Base-by-base conservation (phyloP, 92 coral and sea anemone species). In the Metridium senile region DNA sequence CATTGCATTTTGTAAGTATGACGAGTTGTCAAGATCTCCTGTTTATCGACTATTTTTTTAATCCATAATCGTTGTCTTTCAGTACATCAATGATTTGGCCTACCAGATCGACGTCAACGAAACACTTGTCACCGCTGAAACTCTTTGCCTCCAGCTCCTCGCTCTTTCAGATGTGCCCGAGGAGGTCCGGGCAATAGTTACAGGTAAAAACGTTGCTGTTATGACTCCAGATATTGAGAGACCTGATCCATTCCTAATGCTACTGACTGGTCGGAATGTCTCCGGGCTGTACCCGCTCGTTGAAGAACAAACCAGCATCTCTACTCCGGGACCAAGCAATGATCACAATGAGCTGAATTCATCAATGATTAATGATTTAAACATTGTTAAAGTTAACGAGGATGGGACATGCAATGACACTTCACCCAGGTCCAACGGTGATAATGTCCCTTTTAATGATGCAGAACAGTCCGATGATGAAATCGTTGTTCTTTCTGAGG, bases 61-160 rank as follows among this genome's bases (percentile, higher is more conserved):
- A 29, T 11, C 26, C 9, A 1, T 47, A n/a, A 11, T 52, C 30
- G 11, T 54, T 33, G 18, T 33, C 33, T 68, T 56, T 64, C 79
- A 95, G 99, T 93, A 95, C 52, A 91, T 95, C 82, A 95, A 95
- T 76, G 97, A 89, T 57, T 58, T 95, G 62, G 93, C 99, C 23
- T 85, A 89, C 90, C 89, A 89, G 34, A 92, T 95, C 18, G 94
- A 95, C 57, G 87, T 95, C 9, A 87, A 87, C 0, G 87, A 92
- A 67, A 82, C 90, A 68, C 75, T 95, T 9, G 28, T 89, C 70
- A 87, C 74, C 53, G 95, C 99, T 25, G 97, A 95, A 68, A 82
- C 81, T 47, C 83, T 95, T 62, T 95, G 99, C 58, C 87, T 92
- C 33, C 99, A 95, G 82, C 82, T 95, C 33, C 86, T 82, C 11